Evolutionary conservation across 2,797 vertebrate species (phyloP), one percentile per base, ranked within the genome.

Genomic region (Lagorchestes hirsutus): DNA sequence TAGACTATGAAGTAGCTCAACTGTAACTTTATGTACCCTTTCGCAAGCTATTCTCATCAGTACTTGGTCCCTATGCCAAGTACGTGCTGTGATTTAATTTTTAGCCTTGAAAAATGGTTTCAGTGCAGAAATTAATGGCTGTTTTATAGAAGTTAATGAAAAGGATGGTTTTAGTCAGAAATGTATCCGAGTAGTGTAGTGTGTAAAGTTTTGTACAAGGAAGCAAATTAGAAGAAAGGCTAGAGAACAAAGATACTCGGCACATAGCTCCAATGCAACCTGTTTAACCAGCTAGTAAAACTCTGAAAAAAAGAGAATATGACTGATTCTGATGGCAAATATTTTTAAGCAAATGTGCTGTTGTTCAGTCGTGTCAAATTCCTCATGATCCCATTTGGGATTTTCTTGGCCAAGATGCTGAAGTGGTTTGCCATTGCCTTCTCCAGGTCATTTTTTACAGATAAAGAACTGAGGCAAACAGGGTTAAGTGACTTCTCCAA

Each of bases 101-200:
- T 93, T 94, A 91, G 94, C 74, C 58, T 62, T 57, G 52, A 97
- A 96, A 96, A 92, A 40, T 93, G 28, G 4, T 95, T 67, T 55
- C 92, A 40, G 1, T 91, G 59, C 74, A 96, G 54, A 97, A 95
- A 94, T 93, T 92, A 27, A 91, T 95, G 91, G 67, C 54, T 54
- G 92, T 29, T 10, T 94, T 90, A 93, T 91, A 92, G 52, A 95
- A 93, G 54, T 10, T 95, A 55, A 95, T 27, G 57, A 18, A 50
- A 54, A 95, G 92, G 96, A 62, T 46, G 31, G 28, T 95, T 96
- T 96, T 92, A 93, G 57, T 54, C 92, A 92, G 92, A 90, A 93
- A 74, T 92, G 24, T 50, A 90, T 93, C 58, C 90, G 74, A 67
- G 52, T 27, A 90, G 28, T 95, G 52, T 27, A 90, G 28, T 95